Evolutionary conservation across 2,797 vertebrate genomes (phyloP), one percentile per base, ranked within the genome.

Genomic region (Bucorvus abyssinicus): DNA sequence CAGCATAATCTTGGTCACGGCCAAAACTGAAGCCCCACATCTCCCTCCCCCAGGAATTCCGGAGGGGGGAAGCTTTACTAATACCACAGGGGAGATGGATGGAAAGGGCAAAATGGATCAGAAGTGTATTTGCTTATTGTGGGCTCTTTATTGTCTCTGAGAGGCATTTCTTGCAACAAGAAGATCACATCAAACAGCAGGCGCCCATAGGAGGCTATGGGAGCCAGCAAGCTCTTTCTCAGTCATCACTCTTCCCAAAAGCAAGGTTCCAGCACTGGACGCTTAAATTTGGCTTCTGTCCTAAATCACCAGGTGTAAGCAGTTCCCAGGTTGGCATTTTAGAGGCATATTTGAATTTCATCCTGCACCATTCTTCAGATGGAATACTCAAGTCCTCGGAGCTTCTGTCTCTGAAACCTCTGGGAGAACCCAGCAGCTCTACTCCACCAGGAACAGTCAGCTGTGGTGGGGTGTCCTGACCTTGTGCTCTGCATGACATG

Each of bases 11-110:
- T 0, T 4, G 16, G 70, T 14, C 59, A 57, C 89, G 86, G 29
- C 23, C 56, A 38, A 78, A 81, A 32, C 38, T 4, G 4, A 19
- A 85, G 42, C 19, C 44, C 36, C 52, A 24, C 29, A 55, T n/a
- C 50, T 90, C n/a, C 63, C 38, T 36, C 78, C 9, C 34, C 32
- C 50, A 55, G 75, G 70, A 92, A 89, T 84, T 93, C 70, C 87
- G 2, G 8, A 63, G 63, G 44, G 44, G 14, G 14, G 15, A 30
- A 77, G 64, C 49, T 53, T 44, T 59, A 38, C 76, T 83, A 45
- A 30, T 38, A 23, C 0, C 4, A 36, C 13, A 5, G 38, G 38
- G n/a, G 40, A 68, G 36, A 63, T 55, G 60, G 71, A 74, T 52
- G 30, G 70, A 67, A 74, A 20, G n/a, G 73, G 12, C 7, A 34